Evolutionary conservation across 2,797 vertebrate species (phyloP).

Genomic region (Halcyon badia): DNA sequence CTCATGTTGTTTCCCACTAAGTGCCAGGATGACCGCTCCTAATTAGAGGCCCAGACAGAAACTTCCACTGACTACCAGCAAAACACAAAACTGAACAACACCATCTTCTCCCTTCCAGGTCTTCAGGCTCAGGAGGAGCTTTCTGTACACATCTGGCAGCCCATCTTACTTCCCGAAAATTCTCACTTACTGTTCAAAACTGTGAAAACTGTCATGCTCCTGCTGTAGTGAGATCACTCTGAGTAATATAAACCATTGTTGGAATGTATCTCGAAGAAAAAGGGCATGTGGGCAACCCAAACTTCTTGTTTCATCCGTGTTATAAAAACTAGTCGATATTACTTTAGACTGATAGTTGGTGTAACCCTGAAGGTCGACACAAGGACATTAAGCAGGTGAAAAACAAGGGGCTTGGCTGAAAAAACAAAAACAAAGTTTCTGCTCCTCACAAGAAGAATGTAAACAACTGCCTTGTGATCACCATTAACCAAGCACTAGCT

Average conservation of each 20-base stretch:
- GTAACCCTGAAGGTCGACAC: too few relatives aligned
- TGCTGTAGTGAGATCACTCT: neutral
- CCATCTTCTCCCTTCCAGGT: neutral
- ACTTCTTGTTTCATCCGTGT: too few relatives aligned
- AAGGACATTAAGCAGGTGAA: too few relatives aligned
- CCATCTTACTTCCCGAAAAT: neutral
- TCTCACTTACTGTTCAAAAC: neutral
- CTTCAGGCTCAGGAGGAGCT: neutral
- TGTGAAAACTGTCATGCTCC: neutral
- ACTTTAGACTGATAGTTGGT: too few relatives aligned
- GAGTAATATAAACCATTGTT: neutral
- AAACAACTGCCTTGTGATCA: too few relatives aligned
- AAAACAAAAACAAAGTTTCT: too few relatives aligned
- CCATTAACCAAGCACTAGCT: too few relatives aligned
- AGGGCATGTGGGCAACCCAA: too few relatives aligned
- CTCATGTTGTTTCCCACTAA: neutral
- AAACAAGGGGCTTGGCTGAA: too few relatives aligned
- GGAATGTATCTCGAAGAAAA: too few relatives aligned
- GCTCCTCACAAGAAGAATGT: too few relatives aligned
- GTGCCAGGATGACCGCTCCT: neutral
- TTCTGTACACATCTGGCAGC: neutral
- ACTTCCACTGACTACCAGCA: neutral
- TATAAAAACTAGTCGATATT: too few relatives aligned
- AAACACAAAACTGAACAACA: neutral
- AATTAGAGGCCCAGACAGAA: neutral